Evolutionary conservation across 2,888 invertebrate genomes (phyloP).

Genomic region (Caenorhabditis uteleia): DNA sequence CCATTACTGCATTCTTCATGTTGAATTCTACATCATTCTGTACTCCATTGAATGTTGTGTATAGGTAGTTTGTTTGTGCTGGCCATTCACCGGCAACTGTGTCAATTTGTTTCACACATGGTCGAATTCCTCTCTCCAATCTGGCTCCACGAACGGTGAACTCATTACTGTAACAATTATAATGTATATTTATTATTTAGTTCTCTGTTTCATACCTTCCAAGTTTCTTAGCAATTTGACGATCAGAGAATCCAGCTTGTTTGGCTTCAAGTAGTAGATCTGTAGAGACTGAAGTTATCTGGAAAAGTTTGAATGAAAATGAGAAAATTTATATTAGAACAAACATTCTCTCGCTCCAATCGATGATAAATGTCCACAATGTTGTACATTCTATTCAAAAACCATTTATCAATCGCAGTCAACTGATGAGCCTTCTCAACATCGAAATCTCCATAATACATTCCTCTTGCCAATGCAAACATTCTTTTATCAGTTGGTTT

Average conservation of each 20-base stretch:
- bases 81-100: constrained; percentile 99
- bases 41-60: constrained; percentile 89
- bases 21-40: constrained; percentile 78
- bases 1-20: constrained; percentile 67
- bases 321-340: background rate
- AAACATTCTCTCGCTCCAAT: constrained; percentile 44
- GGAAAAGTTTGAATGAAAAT: background rate
- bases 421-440: constrained; percentile 86
- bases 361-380: constrained; percentile 77
- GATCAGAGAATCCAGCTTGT: constrained; percentile 93
- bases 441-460: constrained; percentile 72
- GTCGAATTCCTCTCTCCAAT: constrained; percentile 76
- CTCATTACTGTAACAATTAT: constrained; percentile 70
- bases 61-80: constrained; percentile 96
- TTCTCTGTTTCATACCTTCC: constrained; percentile 65
- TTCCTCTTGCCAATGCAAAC: constrained; percentile 91
- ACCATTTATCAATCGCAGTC: constrained; percentile 89
- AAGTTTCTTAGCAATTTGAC: constrained; percentile 82
- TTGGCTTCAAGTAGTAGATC: constrained; percentile 81
- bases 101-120: constrained; percentile 94
- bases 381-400: constrained; percentile 89
- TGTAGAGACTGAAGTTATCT: constrained; percentile 40
- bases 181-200: background rate
- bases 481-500: constrained; percentile 96
- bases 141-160: constrained; percentile 68